Evolutionary conservation across 64 coral and sea anemone genomes (phyloP).

Genomic region (Hydrozoanthus tunicans): DNA sequence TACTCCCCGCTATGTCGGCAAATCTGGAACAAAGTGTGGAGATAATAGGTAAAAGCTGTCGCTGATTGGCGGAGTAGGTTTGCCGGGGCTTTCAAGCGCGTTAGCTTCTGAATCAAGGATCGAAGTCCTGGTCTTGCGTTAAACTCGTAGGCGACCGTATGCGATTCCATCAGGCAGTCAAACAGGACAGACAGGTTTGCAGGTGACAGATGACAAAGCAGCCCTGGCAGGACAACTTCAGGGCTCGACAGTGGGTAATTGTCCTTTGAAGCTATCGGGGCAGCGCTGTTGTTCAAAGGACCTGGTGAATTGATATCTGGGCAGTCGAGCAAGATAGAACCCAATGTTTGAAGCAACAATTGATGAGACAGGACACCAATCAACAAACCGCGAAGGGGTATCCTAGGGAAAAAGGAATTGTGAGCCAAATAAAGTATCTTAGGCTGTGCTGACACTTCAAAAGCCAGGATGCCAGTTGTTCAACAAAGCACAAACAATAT

Average conservation of each 20-base stretch:
- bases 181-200: slow-evolving; percentile 97
- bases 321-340: slow-evolving; percentile 76
- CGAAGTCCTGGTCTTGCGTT: slow-evolving; percentile 90
- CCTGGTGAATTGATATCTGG: slow-evolving; percentile 65
- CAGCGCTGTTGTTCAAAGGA: slow-evolving; percentile 1
- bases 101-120: slow-evolving; percentile 92
- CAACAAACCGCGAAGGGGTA: slow-evolving; percentile 85
- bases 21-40: slow-evolving; percentile 97
- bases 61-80: slow-evolving; percentile 98
- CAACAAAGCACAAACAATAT: too few relatives aligned
- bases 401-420: slow-evolving; percentile 38
- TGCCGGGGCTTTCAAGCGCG: slow-evolving; percentile 81
- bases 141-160: slow-evolving; percentile 95
- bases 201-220: slow-evolving; percentile 82
- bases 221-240: slow-evolving; percentile 76
- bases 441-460: too few relatives aligned
- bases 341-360: slow-evolving; percentile 87
- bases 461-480: too few relatives aligned
- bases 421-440: neutral
- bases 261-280: slow-evolving; percentile 35
- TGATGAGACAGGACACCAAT: slow-evolving; percentile 94
- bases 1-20: slow-evolving; percentile 96
- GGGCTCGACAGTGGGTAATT: slow-evolving; percentile 17
- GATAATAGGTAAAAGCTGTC: slow-evolving; percentile 90
- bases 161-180: slow-evolving; percentile 98